Conservation (phyloP, 1,140 invertebrate genomes). For the Rhizoglyphus robini region DNA sequence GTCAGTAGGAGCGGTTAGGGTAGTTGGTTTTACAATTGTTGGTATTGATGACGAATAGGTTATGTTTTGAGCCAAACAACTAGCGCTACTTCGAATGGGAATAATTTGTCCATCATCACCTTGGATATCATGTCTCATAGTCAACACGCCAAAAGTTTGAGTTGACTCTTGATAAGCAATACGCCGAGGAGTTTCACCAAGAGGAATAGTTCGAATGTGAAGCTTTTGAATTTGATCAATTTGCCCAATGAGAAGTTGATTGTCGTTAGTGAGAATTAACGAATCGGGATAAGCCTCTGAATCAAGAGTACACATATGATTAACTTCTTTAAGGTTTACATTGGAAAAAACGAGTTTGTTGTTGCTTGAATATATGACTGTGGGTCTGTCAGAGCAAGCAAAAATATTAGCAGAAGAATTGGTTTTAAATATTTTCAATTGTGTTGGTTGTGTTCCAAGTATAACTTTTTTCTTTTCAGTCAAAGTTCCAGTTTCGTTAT, state of each 20-base stretch:
- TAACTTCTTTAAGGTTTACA: slow-evolving; percentile 95
- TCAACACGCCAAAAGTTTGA: slow-evolving; percentile 84
- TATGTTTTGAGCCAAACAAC: slow-evolving; percentile 38
- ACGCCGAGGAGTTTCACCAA: slow-evolving; percentile 80
- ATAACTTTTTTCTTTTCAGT: slow-evolving; percentile 80
- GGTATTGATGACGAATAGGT: slow-evolving; percentile 20
- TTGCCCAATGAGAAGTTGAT: slow-evolving; percentile 84
- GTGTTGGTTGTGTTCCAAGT: slow-evolving; percentile 89
- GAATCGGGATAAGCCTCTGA: slow-evolving; percentile 85
- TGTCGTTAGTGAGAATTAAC: slow-evolving; percentile 83
- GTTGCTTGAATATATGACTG: slow-evolving; percentile 97
- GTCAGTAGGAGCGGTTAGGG: slow-evolving; percentile 36
- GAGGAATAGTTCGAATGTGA: slow-evolving; percentile 83
- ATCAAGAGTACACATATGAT: slow-evolving; percentile 95
- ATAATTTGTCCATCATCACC: slow-evolving; percentile 36
- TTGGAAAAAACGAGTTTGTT: slow-evolving; percentile 98
- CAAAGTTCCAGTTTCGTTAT: slow-evolving; percentile 52
- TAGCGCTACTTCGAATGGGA: slow-evolving; percentile 57
- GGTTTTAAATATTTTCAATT: slow-evolving; percentile 76
- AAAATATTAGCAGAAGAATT: slow-evolving; percentile 85
- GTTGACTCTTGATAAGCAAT: slow-evolving; percentile 90
- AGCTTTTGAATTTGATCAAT: slow-evolving; percentile 98
- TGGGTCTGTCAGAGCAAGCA: slow-evolving; percentile 93
- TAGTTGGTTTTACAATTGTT: slow-evolving; percentile 16
- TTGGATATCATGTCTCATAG: slow-evolving; percentile 70